Evolutionary conservation across 2,113 vertebrate species (phyloP), one percentile per base, ranked within the genome.

Genomic region (Alligator mississippiensis): DNA sequence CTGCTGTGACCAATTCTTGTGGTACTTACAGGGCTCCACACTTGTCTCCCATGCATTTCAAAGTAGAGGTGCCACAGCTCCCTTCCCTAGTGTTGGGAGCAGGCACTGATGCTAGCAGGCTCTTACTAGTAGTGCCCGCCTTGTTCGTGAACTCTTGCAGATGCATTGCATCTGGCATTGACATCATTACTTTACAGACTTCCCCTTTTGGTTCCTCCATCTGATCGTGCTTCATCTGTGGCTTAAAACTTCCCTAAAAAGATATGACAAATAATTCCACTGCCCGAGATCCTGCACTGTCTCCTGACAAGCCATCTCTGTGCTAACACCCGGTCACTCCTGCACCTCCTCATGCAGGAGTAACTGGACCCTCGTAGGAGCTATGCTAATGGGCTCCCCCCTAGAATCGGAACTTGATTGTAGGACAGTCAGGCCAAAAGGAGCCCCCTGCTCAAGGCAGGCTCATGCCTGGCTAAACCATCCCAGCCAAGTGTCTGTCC

Each of bases 71-170:
- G 47, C 47, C 9, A 9, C 47, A 47, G 47, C 10, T 16, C n/a
- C 15, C 27, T 86, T 87, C 89, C 79, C 34, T 87, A 91, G 70
- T 72, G 82, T 91, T 77, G 86, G 61, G 62, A 77, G 66, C 62
- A 60, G 8, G 63, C 21, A 21, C 5, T 70, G 34, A 70, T 70
- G 19, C 47, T 47, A 70, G 6, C 27, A 7, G 5, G 6, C 9
- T 61, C 21, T 22, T 61, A 61, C 24, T 61, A 61, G 60, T 61
- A 61, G 60, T n/a, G 22, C 3, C 28, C 27, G 15, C 63, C 28
- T 64, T 28, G 28, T 64, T 64, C 27, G 14, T 64, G 28, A 34
- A 70, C 34, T 34, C n/a, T 19, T 70, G 34, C 17, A 68, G 3
- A 18, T 5, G 14, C n/a, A 18, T 70, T 70, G 68, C 21, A 30